Base-by-base conservation (phyloP, 2,888 invertebrate species). In the Phragmatobia fuliginosa region DNA sequence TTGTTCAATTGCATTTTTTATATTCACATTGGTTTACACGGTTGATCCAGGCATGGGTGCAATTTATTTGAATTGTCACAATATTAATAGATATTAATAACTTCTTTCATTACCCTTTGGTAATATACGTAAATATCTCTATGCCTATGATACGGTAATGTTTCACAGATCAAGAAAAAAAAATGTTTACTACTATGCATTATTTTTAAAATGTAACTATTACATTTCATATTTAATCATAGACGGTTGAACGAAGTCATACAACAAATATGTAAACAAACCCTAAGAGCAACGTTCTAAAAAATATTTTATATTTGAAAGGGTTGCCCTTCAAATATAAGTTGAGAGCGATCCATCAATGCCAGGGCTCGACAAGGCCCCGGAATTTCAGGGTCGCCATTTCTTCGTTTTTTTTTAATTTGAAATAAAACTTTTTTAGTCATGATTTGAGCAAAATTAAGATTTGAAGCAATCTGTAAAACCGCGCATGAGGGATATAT, bases 291-390 rank as follows among this genome's bases (percentile, higher is more conserved):
- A 14, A 52, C 52, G 14, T 25, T 52, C 4, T 52, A 52, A 49
- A 25, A 49, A 49, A 25, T 49, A n/a, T 49, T 49, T 49, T n/a
- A n/a, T 49, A 49, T 49, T 49, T 49, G 45, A 49, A 49, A 49
- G 45, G 45, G 45, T 49, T 49, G 45, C 56, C 28, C 16, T 56
- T 28, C 56, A 16, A 56, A 28, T 25, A 28, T 56, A 60, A 32
- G 33, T 60, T 33, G 32, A n/a, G 60, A 60, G 59, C n/a, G 45
- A 60, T 41, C n/a, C 41, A 32, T 45, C 67, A 61, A 67, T 45
- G 32, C 41, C 56, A 28, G 28, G 28, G 14, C 56, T 28, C 28
- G 28, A 56, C 56, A 28, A 28, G 56, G 16, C 16, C 28, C 1
- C 28, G 56, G 1, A 28, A 28, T 56, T 56, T 28, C 56, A 56